Evolutionary conservation across 30 jellyfish, hydroid and myxozoan species (phyloP).

Genomic region (Aurelia sp.): DNA sequence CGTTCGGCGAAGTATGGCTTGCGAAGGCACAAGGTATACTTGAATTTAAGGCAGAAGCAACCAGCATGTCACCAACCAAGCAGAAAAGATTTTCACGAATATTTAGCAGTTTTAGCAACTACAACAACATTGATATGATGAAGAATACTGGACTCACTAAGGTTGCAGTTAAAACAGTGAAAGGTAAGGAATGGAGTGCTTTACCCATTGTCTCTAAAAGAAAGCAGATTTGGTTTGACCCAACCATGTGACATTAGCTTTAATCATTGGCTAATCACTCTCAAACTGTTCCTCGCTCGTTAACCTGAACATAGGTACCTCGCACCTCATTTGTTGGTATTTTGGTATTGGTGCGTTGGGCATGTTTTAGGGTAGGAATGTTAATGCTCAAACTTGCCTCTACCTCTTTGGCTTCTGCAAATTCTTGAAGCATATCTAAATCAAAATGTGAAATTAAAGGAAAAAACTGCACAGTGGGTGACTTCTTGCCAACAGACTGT

Average conservation of each 20-base stretch:
- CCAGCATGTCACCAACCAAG: slow-evolving; percentile 47
- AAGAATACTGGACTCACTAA: slow-evolving; percentile 38
- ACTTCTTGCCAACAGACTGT: too few relatives aligned
- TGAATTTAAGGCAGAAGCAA: slow-evolving; percentile 46
- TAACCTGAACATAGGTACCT: background rate
- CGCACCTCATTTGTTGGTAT: too few relatives aligned
- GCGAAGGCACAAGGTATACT: slow-evolving; percentile 94
- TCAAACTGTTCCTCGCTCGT: background rate
- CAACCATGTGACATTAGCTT: too few relatives aligned
- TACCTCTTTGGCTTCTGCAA: too few relatives aligned
- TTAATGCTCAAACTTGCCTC: too few relatives aligned
- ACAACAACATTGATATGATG: slow-evolving; percentile 24
- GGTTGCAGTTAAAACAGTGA: slow-evolving; percentile 93
- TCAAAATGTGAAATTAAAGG: too few relatives aligned
- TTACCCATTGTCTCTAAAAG: background rate
- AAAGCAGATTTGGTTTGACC: background rate
- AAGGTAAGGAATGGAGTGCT: slow-evolving; percentile 50
- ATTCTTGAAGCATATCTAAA: too few relatives aligned
- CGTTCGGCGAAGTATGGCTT: slow-evolving; percentile 97
- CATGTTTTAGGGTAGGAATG: too few relatives aligned
- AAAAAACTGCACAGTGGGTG: too few relatives aligned
- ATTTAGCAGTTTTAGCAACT: slow-evolving; percentile 27
- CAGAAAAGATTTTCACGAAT: slow-evolving; percentile 32
- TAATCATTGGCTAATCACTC: too few relatives aligned
- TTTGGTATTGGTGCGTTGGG: too few relatives aligned